These are phyloP conservation scores for Heliconius eleuchia DNA, from an alignment of 1,140 invertebrate species.

Conservation along the genomic window DNA sequence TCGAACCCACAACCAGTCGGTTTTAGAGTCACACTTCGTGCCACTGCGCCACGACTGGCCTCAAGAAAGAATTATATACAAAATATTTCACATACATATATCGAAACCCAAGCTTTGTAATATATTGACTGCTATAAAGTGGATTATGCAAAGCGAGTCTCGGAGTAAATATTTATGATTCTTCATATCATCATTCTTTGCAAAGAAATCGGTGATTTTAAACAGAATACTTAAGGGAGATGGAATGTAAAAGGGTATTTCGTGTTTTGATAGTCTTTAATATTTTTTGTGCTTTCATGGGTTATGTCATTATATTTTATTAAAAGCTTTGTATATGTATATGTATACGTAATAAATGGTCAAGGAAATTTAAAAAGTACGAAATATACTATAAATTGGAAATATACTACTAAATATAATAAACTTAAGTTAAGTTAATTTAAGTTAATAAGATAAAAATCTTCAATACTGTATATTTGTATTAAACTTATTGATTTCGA, in stretches of 20 bases:
- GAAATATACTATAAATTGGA: no score
- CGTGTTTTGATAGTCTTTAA: not conserved
- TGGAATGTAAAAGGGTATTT: conserved; percentile 1
- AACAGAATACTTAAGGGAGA: not conserved
- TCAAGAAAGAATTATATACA: not conserved
- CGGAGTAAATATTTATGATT: conserved; percentile 12
- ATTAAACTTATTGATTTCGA: no score
- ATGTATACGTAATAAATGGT: not conserved
- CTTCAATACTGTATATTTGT: no score
- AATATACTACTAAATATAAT: no score
- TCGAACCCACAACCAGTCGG: no score
- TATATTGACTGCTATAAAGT: conserved; percentile 15
- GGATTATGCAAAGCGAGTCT: conserved; percentile 5
- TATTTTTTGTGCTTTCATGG: not conserved
- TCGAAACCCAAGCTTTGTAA: conserved; percentile 10
- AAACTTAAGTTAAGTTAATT: no score
- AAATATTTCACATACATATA: not conserved
- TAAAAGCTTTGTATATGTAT: not conserved
- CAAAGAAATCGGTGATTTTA: conserved; percentile 2
- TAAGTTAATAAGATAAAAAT: no score
- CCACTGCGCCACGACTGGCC: no score
- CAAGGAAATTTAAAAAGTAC: not conserved
- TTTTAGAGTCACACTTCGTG: no score
- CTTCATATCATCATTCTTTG: conserved; percentile 6
- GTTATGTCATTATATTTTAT: not conserved